Percentiles rank a stretch among this genome's conserved stretches.
Conservation (phyloP, 2,888 invertebrate species). For the Lasiommata megera region DNA sequence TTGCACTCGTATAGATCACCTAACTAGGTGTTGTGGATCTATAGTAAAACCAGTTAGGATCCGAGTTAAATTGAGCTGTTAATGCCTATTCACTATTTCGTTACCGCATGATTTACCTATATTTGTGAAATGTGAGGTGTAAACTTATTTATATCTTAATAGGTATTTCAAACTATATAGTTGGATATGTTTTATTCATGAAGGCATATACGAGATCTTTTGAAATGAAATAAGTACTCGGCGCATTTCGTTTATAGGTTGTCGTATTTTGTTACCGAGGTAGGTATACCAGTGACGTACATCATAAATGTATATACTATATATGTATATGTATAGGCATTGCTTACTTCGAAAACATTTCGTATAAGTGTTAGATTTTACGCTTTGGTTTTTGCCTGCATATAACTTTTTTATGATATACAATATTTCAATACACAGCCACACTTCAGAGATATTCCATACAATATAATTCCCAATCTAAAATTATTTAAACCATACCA, state of each 20-base stretch:
- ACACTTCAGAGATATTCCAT: no score
- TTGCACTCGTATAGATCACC: slow-evolving; percentile 14
- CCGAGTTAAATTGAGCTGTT: slow-evolving; percentile 10
- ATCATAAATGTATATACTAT: no score
- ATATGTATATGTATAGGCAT: no score
- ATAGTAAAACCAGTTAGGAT: slow-evolving; percentile 6
- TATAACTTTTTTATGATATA: no score
- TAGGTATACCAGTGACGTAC: not conserved
- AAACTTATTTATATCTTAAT: not conserved
- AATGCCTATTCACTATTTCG: not conserved
- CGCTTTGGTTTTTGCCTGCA: no score
- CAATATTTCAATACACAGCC: no score
- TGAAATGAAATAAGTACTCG: not conserved
- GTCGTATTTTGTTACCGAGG: not conserved
- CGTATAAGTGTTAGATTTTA: no score
- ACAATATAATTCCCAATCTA: no score
- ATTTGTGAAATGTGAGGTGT: not conserved
- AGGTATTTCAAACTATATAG: not conserved
- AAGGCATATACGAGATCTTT: not conserved
- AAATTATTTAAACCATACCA: no score
- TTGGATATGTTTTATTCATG: not conserved
- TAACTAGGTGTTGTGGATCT: slow-evolving; percentile 3
- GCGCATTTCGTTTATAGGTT: not conserved
- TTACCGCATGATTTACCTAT: not conserved
- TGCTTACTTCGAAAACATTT: no score